Conservation (phyloP, 2,797 vertebrate genomes). For the Crypturellus tataupa region DNA sequence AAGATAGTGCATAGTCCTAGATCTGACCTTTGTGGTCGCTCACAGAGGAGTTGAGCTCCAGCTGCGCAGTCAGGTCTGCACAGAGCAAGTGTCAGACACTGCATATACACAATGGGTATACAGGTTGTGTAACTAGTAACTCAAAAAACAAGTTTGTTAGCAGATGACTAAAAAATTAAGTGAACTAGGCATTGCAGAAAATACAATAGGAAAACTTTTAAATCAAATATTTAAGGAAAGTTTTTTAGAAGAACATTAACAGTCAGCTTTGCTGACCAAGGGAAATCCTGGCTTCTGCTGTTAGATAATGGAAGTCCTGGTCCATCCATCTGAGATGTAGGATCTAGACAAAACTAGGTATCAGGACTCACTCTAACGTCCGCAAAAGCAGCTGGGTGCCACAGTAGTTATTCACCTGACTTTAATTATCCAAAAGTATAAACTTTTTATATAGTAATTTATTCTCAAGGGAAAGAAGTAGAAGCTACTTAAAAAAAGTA, state of each 20-base stretch:
- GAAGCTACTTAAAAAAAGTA: neutral
- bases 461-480: neutral
- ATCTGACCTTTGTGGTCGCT: neutral
- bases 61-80: neutral
- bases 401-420: no score
- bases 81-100: neutral
- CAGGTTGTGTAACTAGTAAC: neutral
- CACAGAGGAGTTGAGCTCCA: neutral
- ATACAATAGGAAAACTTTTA: neutral
- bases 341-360: neutral
- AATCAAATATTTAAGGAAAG: neutral
- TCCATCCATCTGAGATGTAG: neutral
- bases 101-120: no score
- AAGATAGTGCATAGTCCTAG: neutral
- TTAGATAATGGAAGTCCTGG: neutral
- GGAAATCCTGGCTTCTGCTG: neutral
- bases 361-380: neutral
- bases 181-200: no score
- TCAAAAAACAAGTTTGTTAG: neutral
- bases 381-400: neutral
- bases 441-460: neutral
- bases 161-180: neutral
- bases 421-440: neutral
- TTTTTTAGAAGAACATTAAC: neutral
- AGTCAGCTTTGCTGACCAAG: neutral